phyloP scores from a whole-genome alignment of 1,140 invertebrate species.

The Drosophila melanica region DNA sequence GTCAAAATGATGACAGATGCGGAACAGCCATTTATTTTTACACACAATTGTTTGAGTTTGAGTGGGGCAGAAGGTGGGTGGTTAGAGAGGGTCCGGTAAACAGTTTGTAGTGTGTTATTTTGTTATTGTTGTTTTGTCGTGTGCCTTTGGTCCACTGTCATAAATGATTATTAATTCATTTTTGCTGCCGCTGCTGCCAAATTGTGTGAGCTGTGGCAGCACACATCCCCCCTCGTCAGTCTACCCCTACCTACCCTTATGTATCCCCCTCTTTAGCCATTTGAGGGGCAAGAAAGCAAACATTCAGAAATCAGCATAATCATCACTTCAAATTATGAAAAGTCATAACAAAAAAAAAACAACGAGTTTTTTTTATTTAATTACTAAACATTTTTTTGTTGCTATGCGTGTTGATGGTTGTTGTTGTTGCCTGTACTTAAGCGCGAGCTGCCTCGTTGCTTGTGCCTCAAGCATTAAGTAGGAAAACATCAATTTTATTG shows the following conservation, averaged over 20 bases:
- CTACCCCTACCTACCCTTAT: not conserved
- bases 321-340: conserved; percentile 76
- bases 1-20: conserved; percentile 65
- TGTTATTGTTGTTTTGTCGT: conserved; percentile 51
- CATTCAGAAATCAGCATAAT: conserved; percentile 70
- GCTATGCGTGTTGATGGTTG: conserved; percentile 6
- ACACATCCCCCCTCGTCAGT: not conserved
- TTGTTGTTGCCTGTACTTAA: conserved; percentile 56
- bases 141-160: conserved; percentile 65
- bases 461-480: conserved; percentile 51
- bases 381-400: conserved; percentile 29
- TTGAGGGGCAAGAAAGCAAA: conserved; percentile 27
- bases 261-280: not conserved
- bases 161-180: conserved; percentile 70
- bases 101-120: conserved; percentile 14
- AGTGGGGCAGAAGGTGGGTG: too few relatives aligned
- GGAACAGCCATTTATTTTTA: conserved; percentile 60
- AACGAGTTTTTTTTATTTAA: conserved; percentile 36
- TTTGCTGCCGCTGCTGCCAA: conserved; percentile 40
- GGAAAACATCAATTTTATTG: conserved; percentile 65
- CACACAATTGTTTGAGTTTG: not conserved
- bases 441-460: conserved; percentile 58
- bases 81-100: conserved; percentile 1
- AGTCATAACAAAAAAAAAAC: conserved; percentile 55
- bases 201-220: conserved; percentile 35